Evolutionary conservation across 2,888 invertebrate genomes (phyloP), one percentile per base, ranked within the genome.

Genomic region (Hedychridium roseum): DNA sequence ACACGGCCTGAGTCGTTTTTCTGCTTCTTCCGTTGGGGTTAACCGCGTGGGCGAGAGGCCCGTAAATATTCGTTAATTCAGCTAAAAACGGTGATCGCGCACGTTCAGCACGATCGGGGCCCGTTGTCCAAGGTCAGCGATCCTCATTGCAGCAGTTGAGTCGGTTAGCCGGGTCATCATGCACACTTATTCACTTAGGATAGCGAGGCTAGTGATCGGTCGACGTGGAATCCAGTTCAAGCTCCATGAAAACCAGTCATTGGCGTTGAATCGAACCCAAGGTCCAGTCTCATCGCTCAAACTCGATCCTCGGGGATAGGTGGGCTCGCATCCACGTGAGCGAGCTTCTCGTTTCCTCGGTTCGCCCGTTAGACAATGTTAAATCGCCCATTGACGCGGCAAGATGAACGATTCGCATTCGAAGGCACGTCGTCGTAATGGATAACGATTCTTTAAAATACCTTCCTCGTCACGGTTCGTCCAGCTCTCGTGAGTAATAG

Each of bases 261-360:
- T 62, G 63, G 50, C 63, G 55, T 55, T 58, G 49, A 63, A 55
- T 60, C 50, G 48, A 60, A 63, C 57, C 63, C 60, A 63, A 63
- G 60, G 57, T 63, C 63, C 54, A 60, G 63, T 48, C 46, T 52
- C 63, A 63, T 63, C 57, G 60, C 63, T 63, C 57, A 60, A 63
- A 63, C 63, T 57, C 51, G 63, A 63, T 57, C 44, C 60, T n/a
- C n/a, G n/a, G 43, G 23, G 31, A 37, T 41, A 48, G 37, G 44
- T 46, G 31, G 23, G 14, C 28, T 14, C 28, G 31, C 17, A 9
- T 32, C 37, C 28, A 42, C 18, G 31, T 48, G 9, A 7, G 27
- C 21, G 28, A 39, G 30, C 30, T 16, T 30, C 42, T 14, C 40
- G 37, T 40, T 50, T 47, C n/a, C 40, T 31, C 28, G 31, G 30